Conservation (phyloP, 2,797 vertebrate genomes). For the Zenarchopterus dispar region DNA sequence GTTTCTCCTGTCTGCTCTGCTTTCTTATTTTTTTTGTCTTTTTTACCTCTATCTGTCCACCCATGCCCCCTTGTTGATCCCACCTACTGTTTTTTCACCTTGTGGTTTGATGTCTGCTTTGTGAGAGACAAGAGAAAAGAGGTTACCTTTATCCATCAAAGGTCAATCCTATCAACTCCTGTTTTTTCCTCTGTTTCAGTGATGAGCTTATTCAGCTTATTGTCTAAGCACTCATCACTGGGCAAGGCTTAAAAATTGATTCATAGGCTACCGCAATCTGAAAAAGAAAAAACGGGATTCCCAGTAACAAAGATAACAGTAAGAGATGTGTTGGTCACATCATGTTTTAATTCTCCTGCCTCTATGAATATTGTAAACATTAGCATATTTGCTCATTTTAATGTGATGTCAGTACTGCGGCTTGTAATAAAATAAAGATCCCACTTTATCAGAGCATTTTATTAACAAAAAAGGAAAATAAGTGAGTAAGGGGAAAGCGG, state of each 20-base stretch:
- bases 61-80: conserved; percentile 45
- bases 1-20: conserved; percentile 48
- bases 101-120: conserved; percentile 41
- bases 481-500: conserved; percentile 66
- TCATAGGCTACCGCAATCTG: conserved; percentile 26
- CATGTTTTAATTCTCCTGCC: conserved; percentile 52
- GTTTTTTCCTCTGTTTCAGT: conserved; percentile 36
- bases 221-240: conserved; percentile 52
- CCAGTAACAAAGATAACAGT: conserved; percentile 60
- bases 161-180: conserved; percentile 42
- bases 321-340: conserved; percentile 46
- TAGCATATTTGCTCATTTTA: conserved; percentile 72
- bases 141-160: conserved; percentile 57
- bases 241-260: conserved; percentile 55
- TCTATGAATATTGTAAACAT: conserved; percentile 52
- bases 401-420: conserved; percentile 55
- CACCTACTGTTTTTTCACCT: conserved; percentile 49
- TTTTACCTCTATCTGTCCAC: conserved; percentile 56
- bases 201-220: conserved; percentile 58
- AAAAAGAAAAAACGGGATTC: conserved; percentile 8
- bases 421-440: conserved; percentile 78
- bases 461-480: conserved; percentile 77
- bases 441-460: conserved; percentile 80
- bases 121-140: conserved; percentile 25
- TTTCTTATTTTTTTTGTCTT: conserved; percentile 48